A percentile compares a stretch with the other conserved stretches of the same genome.
Conservation (phyloP, 2,888 invertebrate species). For the Agriopis leucophaearia region DNA sequence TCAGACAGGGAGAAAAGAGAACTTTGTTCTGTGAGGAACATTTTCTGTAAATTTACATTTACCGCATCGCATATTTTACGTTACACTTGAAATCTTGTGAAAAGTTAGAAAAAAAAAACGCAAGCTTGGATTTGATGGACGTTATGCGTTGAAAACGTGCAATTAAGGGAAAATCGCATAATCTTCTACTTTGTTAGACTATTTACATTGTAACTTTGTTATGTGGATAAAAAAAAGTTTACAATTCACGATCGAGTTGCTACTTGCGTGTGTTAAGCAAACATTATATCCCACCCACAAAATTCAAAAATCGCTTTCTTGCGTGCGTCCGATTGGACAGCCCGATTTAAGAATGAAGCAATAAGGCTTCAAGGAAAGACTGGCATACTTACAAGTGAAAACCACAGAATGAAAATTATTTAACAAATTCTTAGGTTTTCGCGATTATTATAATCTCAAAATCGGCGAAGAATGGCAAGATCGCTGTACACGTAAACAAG, state of each 20-base stretch:
- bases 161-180: no score
- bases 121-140: not conserved
- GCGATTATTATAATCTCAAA: no score
- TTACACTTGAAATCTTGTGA: no score
- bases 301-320: constrained; percentile 43
- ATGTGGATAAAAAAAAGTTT: constrained; percentile 18
- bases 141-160: no score
- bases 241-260: constrained; percentile 33
- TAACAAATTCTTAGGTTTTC: no score
- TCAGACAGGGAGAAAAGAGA: not conserved
- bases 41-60: no score
- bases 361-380: no score
- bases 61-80: no score
- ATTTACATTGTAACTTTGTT: constrained; percentile 23
- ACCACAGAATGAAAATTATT: not conserved
- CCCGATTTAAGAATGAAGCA: constrained; percentile 32
- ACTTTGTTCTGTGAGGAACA: not conserved
- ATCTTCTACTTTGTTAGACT: no score
- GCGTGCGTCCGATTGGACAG: constrained; percentile 41
- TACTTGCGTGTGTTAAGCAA: constrained; percentile 44
- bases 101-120: no score
- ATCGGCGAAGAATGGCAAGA: no score
- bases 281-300: constrained; percentile 38
- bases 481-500: no score
- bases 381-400: not conserved